Evolutionary conservation across 1,140 invertebrate species (phyloP).

Genomic region (Pseudomyrmex flavicornis): DNA sequence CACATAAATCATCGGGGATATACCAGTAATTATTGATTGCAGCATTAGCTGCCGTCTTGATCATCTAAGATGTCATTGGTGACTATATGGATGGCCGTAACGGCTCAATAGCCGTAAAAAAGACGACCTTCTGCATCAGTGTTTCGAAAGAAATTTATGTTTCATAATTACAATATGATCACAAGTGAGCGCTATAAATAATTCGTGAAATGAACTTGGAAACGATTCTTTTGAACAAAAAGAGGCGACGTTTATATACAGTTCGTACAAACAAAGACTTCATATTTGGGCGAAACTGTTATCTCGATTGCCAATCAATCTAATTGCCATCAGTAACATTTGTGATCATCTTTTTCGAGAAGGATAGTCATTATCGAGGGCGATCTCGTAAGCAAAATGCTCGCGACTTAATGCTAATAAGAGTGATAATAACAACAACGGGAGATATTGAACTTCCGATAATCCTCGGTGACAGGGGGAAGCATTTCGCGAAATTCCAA

Average conservation of each 20-base stretch:
- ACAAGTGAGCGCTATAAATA: background rate
- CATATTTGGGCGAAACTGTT: background rate
- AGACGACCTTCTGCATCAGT: background rate
- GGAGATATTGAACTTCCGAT: conserved; percentile 17
- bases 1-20: conserved; percentile 32
- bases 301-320: background rate
- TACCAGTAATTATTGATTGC: conserved; percentile 39
- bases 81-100: background rate
- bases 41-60: conserved; percentile 12
- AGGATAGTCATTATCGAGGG: background rate
- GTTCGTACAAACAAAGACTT: background rate
- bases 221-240: too few species aligned
- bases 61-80: conserved; percentile 38
- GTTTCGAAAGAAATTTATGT: background rate
- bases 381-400: background rate
- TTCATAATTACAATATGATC: background rate
- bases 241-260: background rate
- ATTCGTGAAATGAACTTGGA: conserved; percentile 1
- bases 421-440: conserved; percentile 10
- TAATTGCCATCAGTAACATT: background rate
- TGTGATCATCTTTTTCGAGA: conserved; percentile 1
- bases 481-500: conserved; percentile 44
- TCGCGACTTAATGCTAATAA: conserved; percentile 25
- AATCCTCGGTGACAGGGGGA: background rate
- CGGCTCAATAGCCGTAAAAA: background rate